These are phyloP conservation scores for Mandrillus leucophaeus DNA, from an alignment of 2,113 vertebrate species.

Conservation along the genomic window DNA sequence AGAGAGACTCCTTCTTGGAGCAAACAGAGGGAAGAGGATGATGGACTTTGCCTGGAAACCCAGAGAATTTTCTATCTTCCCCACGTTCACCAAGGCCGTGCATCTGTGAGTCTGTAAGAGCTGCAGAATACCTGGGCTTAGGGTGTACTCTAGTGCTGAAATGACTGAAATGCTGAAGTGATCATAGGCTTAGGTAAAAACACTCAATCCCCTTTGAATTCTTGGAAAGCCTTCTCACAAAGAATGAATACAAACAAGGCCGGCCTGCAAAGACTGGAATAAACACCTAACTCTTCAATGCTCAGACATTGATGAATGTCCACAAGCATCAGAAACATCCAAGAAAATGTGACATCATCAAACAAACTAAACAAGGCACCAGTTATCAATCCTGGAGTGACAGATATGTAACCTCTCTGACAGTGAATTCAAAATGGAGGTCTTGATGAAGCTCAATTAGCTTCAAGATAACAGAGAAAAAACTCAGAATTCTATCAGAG, in stretches of 20 bases:
- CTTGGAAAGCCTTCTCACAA: neutral
- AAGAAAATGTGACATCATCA: neutral
- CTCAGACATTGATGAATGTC: neutral
- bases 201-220: neutral
- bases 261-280: neutral
- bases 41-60: neutral
- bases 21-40: neutral
- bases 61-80: neutral
- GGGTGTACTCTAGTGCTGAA: neutral
- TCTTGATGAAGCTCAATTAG: neutral
- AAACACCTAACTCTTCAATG: neutral
- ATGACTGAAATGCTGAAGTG: neutral
- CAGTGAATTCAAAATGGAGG: neutral
- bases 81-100: neutral
- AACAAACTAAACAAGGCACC: neutral
- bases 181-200: neutral
- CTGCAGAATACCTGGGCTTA: neutral
- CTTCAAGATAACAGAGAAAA: neutral
- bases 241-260: neutral
- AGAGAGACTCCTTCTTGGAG: neutral
- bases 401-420: neutral
- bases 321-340: neutral
- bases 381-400: neutral
- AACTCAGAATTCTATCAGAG: neutral
- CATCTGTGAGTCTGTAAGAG: neutral